Evolutionary conservation across 2,888 invertebrate genomes (phyloP).

Genomic region (Dicyrtomina minuta): DNA sequence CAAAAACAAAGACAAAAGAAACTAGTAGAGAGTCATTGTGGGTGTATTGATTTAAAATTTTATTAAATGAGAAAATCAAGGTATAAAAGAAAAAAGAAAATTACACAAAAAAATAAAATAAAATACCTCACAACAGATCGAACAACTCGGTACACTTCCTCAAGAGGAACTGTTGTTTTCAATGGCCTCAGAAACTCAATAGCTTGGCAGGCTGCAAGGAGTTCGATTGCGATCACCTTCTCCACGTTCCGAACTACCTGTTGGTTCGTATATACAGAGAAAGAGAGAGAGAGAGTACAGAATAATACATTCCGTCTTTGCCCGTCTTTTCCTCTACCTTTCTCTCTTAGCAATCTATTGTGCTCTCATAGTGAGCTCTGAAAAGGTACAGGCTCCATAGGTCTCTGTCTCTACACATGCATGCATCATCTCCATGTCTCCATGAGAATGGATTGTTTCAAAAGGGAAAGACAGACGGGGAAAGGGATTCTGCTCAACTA

Average conservation of each 20-base stretch:
- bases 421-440: too few species aligned
- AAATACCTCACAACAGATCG: conserved; percentile 60
- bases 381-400: not conserved
- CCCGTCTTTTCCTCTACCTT: not conserved
- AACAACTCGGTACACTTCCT: conserved; percentile 65
- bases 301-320: not conserved
- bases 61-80: too few species aligned
- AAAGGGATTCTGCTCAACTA: not conserved
- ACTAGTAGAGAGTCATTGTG: too few species aligned
- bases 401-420: not conserved
- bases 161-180: conserved; percentile 65
- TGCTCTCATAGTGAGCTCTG: too few species aligned
- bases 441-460: not conserved
- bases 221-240: conserved; percentile 66
- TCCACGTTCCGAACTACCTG: conserved; percentile 62
- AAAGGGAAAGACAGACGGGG: not conserved
- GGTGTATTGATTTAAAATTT: too few species aligned
- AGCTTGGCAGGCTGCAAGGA: conserved; percentile 67
- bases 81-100: not conserved
- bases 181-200: conserved; percentile 67
- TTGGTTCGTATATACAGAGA: conserved; percentile 20
- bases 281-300: not conserved
- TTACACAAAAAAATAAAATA: not conserved
- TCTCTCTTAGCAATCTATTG: too few species aligned
- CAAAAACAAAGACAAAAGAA: too few species aligned